Evolutionary conservation across 2,888 invertebrate genomes (phyloP), one percentile per base, ranked within the genome.

Genomic region (Cylindroiulus punctatus): DNA sequence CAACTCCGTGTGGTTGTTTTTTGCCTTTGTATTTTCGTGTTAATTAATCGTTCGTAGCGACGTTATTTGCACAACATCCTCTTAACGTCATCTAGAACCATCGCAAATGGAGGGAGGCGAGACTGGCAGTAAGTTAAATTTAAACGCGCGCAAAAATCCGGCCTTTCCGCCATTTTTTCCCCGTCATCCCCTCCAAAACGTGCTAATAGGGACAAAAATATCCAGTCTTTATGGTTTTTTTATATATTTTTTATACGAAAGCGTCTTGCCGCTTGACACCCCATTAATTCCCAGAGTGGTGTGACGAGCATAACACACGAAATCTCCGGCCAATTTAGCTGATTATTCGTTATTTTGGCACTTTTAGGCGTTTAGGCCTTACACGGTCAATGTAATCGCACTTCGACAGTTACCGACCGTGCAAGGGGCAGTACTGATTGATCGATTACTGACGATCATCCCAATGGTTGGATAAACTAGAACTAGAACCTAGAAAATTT

Each of bases 41-140:
- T 52, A 52, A 52, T 52, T 52, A 52, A 52, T 52, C 19, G 52
- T 52, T 52, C 52, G 52, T 52, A 52, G 52, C 52, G 19, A 19
- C 52, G 52, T 52, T 52, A 52, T 52, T 52, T 52, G 19, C 52
- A 52, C 52, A 52, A 52, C 52, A 52, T 52, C 52, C 52, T 19
- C 52, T 52, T 52, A 52, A 52, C 52, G 52, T 52, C 52, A 52
- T 52, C 52, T 52, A 44, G 14, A 44, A 44, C 8, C 44, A 12
- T 44, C 8, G 44, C 52, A 52, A 52, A 52, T 52, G 19, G 52
- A 52, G 52, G 17, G 52, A 19, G 19, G 52, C 52, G 52, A 52
- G 19, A 52, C 52, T 5, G 19, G 52, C 12, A 19, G 19, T 52
- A 52, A 19, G 52, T 52, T 52, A 52, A 52, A 52, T 52, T 52